These are phyloP conservation scores for Dendrolimus punctatus DNA, from an alignment of 1,140 invertebrate species.

Conservation along the genomic window DNA sequence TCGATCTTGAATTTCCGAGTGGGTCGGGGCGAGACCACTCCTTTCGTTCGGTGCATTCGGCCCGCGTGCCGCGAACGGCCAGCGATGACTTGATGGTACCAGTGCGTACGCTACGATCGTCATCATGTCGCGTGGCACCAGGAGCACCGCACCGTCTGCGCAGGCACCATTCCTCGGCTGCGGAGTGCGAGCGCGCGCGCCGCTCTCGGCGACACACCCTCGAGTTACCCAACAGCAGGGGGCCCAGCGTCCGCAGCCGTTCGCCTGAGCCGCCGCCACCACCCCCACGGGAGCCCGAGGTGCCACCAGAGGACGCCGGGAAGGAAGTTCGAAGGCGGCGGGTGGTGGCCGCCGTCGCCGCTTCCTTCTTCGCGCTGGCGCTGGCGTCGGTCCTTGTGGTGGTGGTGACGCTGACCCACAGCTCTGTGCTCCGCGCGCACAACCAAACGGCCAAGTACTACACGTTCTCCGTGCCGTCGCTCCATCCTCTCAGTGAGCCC, in stretches of 20 bases:
- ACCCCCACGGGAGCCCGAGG: conserved; percentile 44
- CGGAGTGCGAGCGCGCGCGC: conserved; percentile 59
- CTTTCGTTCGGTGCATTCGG: conserved; percentile 58
- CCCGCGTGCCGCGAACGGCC: conserved; percentile 49
- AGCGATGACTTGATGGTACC: conserved; percentile 64
- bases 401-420: conserved; percentile 81
- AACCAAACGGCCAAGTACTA: conserved; percentile 76
- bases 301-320: conserved; percentile 41
- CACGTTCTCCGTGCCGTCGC: conserved; percentile 74
- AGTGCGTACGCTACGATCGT: conserved; percentile 56
- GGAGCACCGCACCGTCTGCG: conserved; percentile 58
- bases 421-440: conserved; percentile 71
- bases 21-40: conserved; percentile 55
- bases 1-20: conserved; percentile 55
- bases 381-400: conserved; percentile 79
- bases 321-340: conserved; percentile 75
- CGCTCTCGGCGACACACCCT: conserved; percentile 54
- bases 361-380: conserved; percentile 78
- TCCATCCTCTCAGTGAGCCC: conserved; percentile 72
- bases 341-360: conserved; percentile 77
- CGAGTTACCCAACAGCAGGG: conserved; percentile 51
- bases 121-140: conserved; percentile 52
- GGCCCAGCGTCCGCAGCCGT: conserved; percentile 52
- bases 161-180: conserved; percentile 58
- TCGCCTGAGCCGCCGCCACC: conserved; percentile 50